Conservation (phyloP, 2,888 invertebrate genomes). For the Crepidodera aurea region DNA sequence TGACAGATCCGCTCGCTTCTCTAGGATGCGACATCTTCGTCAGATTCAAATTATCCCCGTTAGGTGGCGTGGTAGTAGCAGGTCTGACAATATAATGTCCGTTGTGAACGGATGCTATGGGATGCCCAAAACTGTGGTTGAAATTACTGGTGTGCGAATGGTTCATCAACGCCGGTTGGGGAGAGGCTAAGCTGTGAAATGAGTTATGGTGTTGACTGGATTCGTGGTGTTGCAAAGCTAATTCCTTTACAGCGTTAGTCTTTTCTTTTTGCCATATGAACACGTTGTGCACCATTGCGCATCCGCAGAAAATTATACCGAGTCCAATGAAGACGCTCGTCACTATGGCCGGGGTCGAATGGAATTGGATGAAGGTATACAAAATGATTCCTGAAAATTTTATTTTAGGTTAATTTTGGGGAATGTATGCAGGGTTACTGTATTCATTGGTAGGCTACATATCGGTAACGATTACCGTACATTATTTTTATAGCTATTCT, state of each 20-base stretch:
- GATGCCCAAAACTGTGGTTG: constrained; percentile 57
- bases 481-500: no score
- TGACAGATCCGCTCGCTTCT: constrained; percentile 70
- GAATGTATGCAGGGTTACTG: no score
- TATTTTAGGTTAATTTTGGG: neutral
- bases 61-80: constrained; percentile 68
- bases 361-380: constrained; percentile 91
- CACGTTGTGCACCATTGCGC: constrained; percentile 93
- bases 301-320: constrained; percentile 90
- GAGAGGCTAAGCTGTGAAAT: constrained; percentile 54
- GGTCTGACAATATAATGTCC: constrained; percentile 70
- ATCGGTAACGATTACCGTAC: no score
- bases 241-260: constrained; percentile 79
- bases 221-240: constrained; percentile 56
- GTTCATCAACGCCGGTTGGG: constrained; percentile 48
- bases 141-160: constrained; percentile 57
- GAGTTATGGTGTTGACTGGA: constrained; percentile 52
- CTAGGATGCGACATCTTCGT: constrained; percentile 57
- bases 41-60: constrained; percentile 54
- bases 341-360: constrained; percentile 89
- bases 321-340: constrained; percentile 90
- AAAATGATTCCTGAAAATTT: constrained; percentile 83
- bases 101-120: constrained; percentile 55
- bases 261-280: constrained; percentile 94
- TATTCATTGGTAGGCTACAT: no score